Conservation (phyloP, 2,797 vertebrate species). For the Distichodus sexfasciatus region DNA sequence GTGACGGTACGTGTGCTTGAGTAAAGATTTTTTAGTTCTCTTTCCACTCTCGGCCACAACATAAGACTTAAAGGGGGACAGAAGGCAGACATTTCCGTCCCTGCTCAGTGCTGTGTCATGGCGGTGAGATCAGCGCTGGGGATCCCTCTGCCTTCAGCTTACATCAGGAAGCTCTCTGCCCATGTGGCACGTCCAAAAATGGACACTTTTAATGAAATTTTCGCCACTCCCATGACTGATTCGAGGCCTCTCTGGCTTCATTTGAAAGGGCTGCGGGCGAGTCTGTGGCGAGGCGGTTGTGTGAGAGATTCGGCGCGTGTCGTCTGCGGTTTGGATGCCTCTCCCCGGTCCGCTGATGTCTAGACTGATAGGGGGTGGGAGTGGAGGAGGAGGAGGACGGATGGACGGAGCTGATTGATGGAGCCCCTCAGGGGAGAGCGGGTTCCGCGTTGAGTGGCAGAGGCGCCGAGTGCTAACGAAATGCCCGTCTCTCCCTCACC, state of each 20-base stretch:
- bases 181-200: background rate
- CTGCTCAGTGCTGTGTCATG: too few species aligned
- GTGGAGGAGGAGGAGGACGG: slow-evolving; percentile 49
- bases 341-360: slow-evolving; percentile 46
- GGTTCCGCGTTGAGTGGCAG: slow-evolving; percentile 58
- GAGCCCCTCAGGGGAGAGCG: slow-evolving; percentile 58
- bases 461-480: slow-evolving; percentile 58
- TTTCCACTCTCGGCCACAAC: too few species aligned
- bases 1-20: too few species aligned
- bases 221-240: slow-evolving; percentile 10
- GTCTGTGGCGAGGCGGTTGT: slow-evolving; percentile 2
- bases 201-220: background rate
- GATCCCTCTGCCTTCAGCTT: background rate
- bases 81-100: too few species aligned
- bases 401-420: slow-evolving; percentile 68
- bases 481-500: slow-evolving; percentile 48
- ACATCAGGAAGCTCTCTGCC: background rate
- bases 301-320: slow-evolving; percentile 23
- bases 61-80: too few species aligned
- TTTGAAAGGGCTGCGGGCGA: slow-evolving; percentile 14
- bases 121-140: too few species aligned
- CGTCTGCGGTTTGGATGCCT: slow-evolving; percentile 24
- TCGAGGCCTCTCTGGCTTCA: slow-evolving; percentile 17
- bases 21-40: too few species aligned
- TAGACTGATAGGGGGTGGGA: slow-evolving; percentile 56